Evolutionary conservation across 2,113 vertebrate species (phyloP), one percentile per base, ranked within the genome.

Genomic region (Mobula birostris): DNA sequence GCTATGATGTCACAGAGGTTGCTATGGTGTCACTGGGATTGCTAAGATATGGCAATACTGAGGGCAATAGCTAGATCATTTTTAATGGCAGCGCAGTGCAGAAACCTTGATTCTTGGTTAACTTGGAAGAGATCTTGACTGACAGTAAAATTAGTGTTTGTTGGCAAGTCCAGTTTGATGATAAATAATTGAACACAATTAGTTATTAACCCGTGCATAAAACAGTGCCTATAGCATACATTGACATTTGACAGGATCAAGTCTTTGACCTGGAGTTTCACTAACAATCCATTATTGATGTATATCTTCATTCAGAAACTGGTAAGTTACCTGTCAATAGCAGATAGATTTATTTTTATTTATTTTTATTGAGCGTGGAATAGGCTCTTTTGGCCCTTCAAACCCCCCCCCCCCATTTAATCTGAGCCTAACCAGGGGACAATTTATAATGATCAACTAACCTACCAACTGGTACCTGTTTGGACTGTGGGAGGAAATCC

Each of bases 61-160:
- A 70, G 91, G 72, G 70, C 15, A 19, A 74, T 56, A 14, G 8
- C 91, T 36, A 56, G 36, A 27, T 76, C 63, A 92, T 32, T 74
- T 93, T 74, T 56, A 72, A 93, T 93, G 91, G 70, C 70, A 93
- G 68, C 90, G 32, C 66, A 70, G 36, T 70, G 72, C 32, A 93
- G 68, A 56, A 74, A 56, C 12, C 63, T 90, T 90, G 85, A 74
- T 72, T 74, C 70, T 40, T 15, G 1, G 40, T 93, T 93, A 40
- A 93, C 56, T 48, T 68, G 24, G 74, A 93, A 93, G 90, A 32
- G 68, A 24, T 72, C 36, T 93, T 93, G 90, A 93, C 24, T 74
- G 90, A 93, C 90, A 93, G 91, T 74, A 36, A 74, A 56, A 19
- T 70, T 29, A 7, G 88, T 72, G 36, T 76, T 93, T 76, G 9